phyloP scores from a whole-genome alignment of 92 coral and sea anemone genomes.

The Zoanthus solanderi region DNA sequence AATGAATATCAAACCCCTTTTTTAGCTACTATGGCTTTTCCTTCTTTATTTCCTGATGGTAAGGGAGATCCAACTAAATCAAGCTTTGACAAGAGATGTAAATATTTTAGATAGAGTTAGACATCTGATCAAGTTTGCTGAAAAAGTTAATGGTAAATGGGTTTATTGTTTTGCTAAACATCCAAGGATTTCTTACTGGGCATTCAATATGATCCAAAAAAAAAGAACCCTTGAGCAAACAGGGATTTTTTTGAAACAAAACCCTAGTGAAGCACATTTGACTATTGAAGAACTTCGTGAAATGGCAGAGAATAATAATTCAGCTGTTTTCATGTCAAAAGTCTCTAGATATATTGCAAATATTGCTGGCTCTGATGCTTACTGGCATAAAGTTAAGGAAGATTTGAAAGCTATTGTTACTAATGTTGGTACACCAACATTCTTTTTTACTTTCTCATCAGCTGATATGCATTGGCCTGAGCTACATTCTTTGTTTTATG shows the following conservation, averaged over 20 bases:
- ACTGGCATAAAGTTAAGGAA: not conserved
- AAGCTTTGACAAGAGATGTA: not conserved
- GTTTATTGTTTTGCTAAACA: no score
- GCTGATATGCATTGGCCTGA: no score
- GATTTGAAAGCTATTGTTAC: not conserved
- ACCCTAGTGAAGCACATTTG: not conserved
- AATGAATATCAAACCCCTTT: not conserved
- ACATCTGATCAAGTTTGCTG: not conserved
- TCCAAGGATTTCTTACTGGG: no score
- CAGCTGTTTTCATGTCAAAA: not conserved
- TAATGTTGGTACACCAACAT: not conserved
- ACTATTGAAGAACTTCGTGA: not conserved
- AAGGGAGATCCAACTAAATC: not conserved
- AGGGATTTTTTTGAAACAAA: constrained; percentile 2
- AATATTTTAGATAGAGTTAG: not conserved
- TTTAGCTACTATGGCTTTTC: not conserved
- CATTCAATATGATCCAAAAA: not conserved
- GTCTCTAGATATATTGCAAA: not conserved
- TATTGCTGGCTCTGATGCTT: not conserved
- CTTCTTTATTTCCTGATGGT: not conserved
- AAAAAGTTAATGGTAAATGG: no score
- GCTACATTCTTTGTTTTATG: not conserved
- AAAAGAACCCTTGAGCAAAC: not conserved
- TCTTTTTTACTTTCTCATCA: not conserved
- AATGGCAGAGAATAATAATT: not conserved